Base-by-base conservation (phyloP, 2,797 vertebrate species). In the Acridotheres tristis region DNA sequence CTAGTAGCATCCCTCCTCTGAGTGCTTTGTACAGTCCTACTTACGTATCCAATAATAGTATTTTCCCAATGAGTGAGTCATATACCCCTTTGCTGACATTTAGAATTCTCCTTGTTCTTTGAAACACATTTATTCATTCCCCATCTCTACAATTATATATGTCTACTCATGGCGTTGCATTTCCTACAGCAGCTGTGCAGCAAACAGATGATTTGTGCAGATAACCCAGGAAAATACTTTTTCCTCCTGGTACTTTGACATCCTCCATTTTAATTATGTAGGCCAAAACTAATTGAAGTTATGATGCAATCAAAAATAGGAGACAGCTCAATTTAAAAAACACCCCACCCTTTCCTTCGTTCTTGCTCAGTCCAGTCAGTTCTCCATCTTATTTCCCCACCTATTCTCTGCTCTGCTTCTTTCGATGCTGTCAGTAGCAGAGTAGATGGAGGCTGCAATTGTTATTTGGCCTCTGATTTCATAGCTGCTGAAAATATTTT, bases 101-200 rank as follows among this genome's bases (percentile, higher is more conserved):
- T 74, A 79, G 94, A 97, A 97, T 96, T 97, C 96, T 97, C 95
- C 97, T 97, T 97, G 97, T 98, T 98, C 97, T 98, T 96, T 97
- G 96, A 98, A 97, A 97, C 91, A 97, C 96, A 48, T 97, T 97
- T 98, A 98, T 98, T 97, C 97, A 98, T 97, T 95, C 97, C 94
- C 94, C 88, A 63, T 95, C 81, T 96, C 94, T 68, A 75, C 96
- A 97, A 96, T 96, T 97, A 97, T 90, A 91, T 95, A 92, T 89
- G 88, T 94, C 90, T 96, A 82, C 96, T 98, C 95, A 77, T 85
- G 94, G 96, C 25, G 51, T 79, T 48, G 30, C 95, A 88, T 94
- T 96, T 96, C 79, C 72, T 98, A 95, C 94, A 94, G 93, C 95
- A 96, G 95, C 93, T 45, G 13, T 97, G 96, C 94, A 93, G 93